Evolutionary conservation across 2,888 invertebrate species (phyloP).

Genomic region (Orthosia gothica): DNA sequence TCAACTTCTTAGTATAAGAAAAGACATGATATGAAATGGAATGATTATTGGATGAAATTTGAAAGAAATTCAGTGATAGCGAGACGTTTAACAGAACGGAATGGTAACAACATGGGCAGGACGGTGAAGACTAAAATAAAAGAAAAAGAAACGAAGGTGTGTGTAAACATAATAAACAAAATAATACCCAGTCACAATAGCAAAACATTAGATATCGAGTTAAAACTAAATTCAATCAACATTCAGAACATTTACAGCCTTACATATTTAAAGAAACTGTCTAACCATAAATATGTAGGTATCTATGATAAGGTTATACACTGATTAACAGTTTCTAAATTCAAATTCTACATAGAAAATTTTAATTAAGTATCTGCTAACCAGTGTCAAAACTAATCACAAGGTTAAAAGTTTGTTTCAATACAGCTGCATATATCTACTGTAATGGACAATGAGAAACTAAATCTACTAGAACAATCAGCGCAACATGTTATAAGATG

Average conservation of each 20-base stretch:
- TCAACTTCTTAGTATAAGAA: neutral
- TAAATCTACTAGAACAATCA: conserved; percentile 41
- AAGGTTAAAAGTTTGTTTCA: too few relatives aligned
- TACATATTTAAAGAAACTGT: too few relatives aligned
- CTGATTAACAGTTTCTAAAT: too few relatives aligned
- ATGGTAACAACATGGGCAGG: neutral
- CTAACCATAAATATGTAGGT: too few relatives aligned
- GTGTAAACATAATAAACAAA: neutral
- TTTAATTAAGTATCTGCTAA: too few relatives aligned
- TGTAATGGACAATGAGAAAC: conserved; percentile 42
- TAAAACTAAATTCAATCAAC: neutral
- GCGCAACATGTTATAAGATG: conserved; percentile 56
- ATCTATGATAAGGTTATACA: too few relatives aligned
- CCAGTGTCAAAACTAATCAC: too few relatives aligned
- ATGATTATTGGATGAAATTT: neutral
- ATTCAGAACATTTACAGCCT: conserved; percentile 13
- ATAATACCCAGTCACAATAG: too few relatives aligned
- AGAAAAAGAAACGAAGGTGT: neutral
- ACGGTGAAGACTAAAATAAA: too few relatives aligned
- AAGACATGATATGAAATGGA: neutral
- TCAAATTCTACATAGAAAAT: too few relatives aligned
- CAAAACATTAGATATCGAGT: too few relatives aligned
- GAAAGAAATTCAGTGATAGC: neutral
- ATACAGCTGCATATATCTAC: neutral
- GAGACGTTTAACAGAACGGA: neutral